phyloP scores from a whole-genome alignment of 2,113 vertebrate species.

The Oreochromis aureus region DNA sequence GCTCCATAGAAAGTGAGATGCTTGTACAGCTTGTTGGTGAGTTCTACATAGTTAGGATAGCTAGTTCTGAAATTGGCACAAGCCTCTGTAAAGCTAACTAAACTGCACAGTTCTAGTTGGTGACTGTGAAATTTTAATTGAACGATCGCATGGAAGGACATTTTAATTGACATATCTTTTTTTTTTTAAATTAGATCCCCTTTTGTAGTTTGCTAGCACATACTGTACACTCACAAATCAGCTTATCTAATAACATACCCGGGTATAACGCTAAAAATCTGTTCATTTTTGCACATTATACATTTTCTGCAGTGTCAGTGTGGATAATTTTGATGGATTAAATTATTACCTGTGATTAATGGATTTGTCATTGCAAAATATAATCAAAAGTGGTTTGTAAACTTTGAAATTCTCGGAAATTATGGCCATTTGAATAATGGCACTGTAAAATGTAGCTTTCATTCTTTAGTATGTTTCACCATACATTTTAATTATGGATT shows the following conservation, averaged over 20 bases:
- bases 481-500: background rate
- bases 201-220: background rate
- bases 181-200: background rate
- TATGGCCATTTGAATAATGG: background rate
- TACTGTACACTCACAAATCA: background rate
- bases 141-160: background rate
- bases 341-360: background rate
- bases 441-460: background rate
- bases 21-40: background rate
- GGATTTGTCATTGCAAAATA: background rate
- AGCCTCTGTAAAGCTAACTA: background rate
- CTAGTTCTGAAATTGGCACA: background rate
- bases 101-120: background rate
- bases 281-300: background rate
- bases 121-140: background rate
- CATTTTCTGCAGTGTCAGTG: background rate
- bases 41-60: background rate
- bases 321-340: background rate
- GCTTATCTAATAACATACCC: background rate
- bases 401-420: rapidly evolving
- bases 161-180: background rate
- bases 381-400: rapidly evolving
- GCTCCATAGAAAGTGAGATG: background rate
- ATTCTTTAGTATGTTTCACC: background rate
- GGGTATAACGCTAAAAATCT: background rate